Evolutionary conservation across 2,888 invertebrate species (phyloP).

Genomic region (Microplitis manilae): DNA sequence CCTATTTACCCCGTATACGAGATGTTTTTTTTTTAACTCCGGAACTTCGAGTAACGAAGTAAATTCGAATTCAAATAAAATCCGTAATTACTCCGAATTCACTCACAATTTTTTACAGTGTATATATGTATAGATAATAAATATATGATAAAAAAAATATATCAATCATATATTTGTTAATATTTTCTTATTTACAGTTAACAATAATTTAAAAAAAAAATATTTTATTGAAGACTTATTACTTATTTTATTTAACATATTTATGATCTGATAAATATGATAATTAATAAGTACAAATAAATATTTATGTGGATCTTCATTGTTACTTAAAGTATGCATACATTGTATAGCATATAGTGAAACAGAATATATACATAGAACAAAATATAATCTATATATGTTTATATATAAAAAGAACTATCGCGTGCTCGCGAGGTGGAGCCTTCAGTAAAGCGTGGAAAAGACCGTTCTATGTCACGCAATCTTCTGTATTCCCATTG

Average conservation of each 20-base stretch:
- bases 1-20: too few relatives aligned
- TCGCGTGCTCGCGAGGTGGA: conserved; percentile 43
- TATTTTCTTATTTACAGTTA: too few relatives aligned
- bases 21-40: too few relatives aligned
- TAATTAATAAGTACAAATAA: not conserved
- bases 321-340: not conserved
- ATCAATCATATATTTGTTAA: too few relatives aligned
- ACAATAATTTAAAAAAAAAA: too few relatives aligned
- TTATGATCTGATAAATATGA: not conserved
- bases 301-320: not conserved
- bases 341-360: not conserved
- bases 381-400: conserved; percentile 8
- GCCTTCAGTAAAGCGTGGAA: conserved; percentile 64
- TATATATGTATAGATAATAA: too few relatives aligned
- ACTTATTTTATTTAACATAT: not conserved
- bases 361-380: conserved; percentile 23
- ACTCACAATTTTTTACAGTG: too few relatives aligned
- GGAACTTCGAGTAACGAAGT: too few relatives aligned
- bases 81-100: too few relatives aligned
- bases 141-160: too few relatives aligned
- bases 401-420: conserved; percentile 18
- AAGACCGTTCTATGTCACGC: conserved; percentile 57
- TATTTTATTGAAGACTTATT: not conserved
- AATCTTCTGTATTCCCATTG: conserved; percentile 46
- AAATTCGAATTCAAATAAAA: too few relatives aligned